Base-by-base conservation (phyloP, 2,113 vertebrate genomes). In the Setophaga petechia region DNA sequence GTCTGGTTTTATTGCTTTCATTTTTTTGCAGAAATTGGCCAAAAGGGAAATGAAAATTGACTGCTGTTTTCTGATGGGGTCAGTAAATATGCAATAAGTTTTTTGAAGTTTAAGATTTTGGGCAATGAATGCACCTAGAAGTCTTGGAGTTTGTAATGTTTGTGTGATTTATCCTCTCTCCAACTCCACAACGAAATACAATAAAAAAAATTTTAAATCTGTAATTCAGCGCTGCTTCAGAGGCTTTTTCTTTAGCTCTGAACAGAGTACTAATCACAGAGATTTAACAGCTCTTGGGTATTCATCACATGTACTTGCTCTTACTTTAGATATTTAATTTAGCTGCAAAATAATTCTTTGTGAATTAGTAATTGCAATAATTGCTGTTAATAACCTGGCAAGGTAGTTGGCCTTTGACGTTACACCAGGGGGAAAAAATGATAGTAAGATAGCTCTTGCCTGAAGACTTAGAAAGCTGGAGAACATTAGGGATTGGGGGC, bases 311-410 rank as follows among this genome's bases (percentile, higher is more conserved):
- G 7, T 80, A 63, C 76, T 92, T 89, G 39, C 51, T 77, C 49
- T 88, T 90, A 88, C 72, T 93, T 93, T 39, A 91, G 81, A 47
- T 76, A 62, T 68, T 91, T 92, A 73, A 92, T 82, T 92, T 75
- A 84, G 77, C 91, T 88, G 39, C 28, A 86, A 90, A 93, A 76
- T 72, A 85, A 51, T 93, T 69, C 11, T 87, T 54, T 8, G 8
- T 93, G 62, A 69, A 76, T 87, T 92, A 89, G 39, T 86, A 86
- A 69, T 61, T 83, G 49, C 51, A 83, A 49, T 87, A 92, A 87
- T 94, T 92, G 54, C n/a, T 5, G 9, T 85, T 94, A 81, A 92
- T 92, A 91, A 92, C 31, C 44, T 7, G 3, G 47, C 37, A 91
- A 79, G 20, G 30, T 91, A 74, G 67, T 80, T 92, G 81, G 91